Percentiles rank a stretch among this genome's conserved stretches.
Conservation (phyloP, 2,888 invertebrate species). For the Oscheius sp. region DNA sequence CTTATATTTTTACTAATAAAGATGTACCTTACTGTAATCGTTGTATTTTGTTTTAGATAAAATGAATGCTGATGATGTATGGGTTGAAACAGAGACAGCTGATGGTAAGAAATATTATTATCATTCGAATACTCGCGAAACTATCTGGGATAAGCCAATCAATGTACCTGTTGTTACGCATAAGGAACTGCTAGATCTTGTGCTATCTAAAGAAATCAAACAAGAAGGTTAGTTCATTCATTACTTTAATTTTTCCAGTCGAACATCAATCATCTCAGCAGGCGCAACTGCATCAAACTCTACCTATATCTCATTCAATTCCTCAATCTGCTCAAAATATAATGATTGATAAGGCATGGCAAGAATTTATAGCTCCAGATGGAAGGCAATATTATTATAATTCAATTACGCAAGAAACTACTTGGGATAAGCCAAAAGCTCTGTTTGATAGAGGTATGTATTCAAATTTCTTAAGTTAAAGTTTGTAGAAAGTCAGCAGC, state of each 20-base stretch:
- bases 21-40: too few relatives aligned
- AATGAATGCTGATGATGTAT: slow-evolving; percentile 79
- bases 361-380: slow-evolving; percentile 91
- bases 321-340: slow-evolving; percentile 21
- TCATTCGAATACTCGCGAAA: slow-evolving; percentile 90
- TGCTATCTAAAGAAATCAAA: too few relatives aligned
- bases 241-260: too few relatives aligned
- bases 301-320: too few relatives aligned
- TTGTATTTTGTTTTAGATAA: too few relatives aligned
- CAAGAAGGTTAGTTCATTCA: too few relatives aligned
- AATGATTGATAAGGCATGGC: slow-evolving; percentile 78
- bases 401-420: slow-evolving; percentile 85
- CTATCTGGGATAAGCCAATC: slow-evolving; percentile 90
- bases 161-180: slow-evolving; percentile 77
- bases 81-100: slow-evolving; percentile 97
- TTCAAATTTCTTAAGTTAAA: not conserved
- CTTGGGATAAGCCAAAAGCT: slow-evolving; percentile 95
- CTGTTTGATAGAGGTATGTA: slow-evolving; percentile 77
- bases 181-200: slow-evolving; percentile 70
- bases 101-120: slow-evolving; percentile 89
- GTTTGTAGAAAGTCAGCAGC: not conserved
- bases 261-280: too few relatives aligned
- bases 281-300: too few relatives aligned
- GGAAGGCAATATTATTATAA: slow-evolving; percentile 88
- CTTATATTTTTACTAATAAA: too few relatives aligned